Base-by-base conservation (phyloP, 2,888 invertebrate species). In the Argyra leucocephala region DNA sequence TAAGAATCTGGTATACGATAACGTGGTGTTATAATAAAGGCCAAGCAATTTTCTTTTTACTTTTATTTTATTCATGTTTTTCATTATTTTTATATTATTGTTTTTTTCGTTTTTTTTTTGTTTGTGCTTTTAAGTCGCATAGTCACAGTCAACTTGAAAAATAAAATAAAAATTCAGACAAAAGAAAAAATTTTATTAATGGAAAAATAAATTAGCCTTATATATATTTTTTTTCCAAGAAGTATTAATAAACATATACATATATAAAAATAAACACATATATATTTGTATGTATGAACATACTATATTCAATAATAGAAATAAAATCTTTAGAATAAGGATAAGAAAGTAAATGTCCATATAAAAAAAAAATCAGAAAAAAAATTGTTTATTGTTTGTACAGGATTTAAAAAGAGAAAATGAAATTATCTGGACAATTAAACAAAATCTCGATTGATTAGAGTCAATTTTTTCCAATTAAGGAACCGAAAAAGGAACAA, bases 381-480 rank as follows among this genome's bases (percentile, higher is more conserved):
- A 18, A 48, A 48, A 48, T 48, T 48, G 9, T 48, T 48, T 48
- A 48, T 2, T 48, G 18, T 18, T 18, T 12, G 48, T 48, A 48
- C 5, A 48, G 18, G 18, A 48, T 48, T 15, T 12, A 48, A 9
- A 48, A 48, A n/a, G 4, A 48, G 48, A 48, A 48, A 48, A 18
- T 48, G 1, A 48, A 48, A 48, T 48, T 48, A 48, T 48, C 9
- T 48, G 48, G 48, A 48, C 15, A 48, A 48, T 48, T 48, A 48
- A 48, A 48, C 48, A 48, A 48, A 48, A 48, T 48, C 48, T 48
- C 48, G 48, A 48, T 48, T 48, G 48, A 48, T 48, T 48, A 48
- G 15, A 48, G 48, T 48, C 15, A 48, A 48, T 48, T 48, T 48
- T 48, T 48, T 48, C 18, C 15, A 18, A 48, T 37, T 31, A 31